Percentiles rank a stretch among this genome's conserved stretches.
Conservation (phyloP, 2,888 invertebrate species). For the Stenolophus ochropezus region DNA sequence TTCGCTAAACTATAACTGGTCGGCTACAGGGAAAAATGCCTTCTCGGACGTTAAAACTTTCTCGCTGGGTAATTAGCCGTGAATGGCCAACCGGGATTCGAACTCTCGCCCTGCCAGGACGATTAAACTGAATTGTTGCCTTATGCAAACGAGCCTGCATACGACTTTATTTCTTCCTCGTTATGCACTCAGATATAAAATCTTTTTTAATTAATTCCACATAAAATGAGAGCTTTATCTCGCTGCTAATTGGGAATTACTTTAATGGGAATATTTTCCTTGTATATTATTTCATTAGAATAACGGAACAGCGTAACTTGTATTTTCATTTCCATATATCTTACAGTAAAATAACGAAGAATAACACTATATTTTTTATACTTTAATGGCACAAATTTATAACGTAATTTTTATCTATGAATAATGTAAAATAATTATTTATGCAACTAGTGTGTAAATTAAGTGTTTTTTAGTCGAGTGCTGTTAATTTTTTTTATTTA, state of each 20-base stretch:
- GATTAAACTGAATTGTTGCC: slow-evolving; percentile 42
- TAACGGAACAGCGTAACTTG: too few relatives aligned
- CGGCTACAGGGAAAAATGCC: slow-evolving; percentile 9
- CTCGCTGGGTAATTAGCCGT: slow-evolving; percentile 32
- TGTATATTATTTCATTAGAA: neutral
- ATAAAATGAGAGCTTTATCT: neutral
- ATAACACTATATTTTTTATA: too few relatives aligned
- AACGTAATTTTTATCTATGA: too few relatives aligned
- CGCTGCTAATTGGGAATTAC: neutral
- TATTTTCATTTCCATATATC: too few relatives aligned
- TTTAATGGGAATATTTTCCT: neutral
- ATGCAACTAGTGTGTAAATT: too few relatives aligned
- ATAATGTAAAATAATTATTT: too few relatives aligned
- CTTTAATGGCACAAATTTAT: too few relatives aligned
- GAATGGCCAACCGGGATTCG: slow-evolving; percentile 42
- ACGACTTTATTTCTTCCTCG: slow-evolving; percentile 4
- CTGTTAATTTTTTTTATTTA: too few relatives aligned
- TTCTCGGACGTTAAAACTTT: slow-evolving; percentile 24
- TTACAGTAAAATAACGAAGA: too few relatives aligned
- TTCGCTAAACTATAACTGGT: slow-evolving; percentile 12
- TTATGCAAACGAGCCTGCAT: slow-evolving; percentile 46
- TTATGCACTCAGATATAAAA: slow-evolving; percentile 6
- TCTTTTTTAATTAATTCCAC: slow-evolving; percentile 7
- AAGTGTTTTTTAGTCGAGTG: too few relatives aligned
- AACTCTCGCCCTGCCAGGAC: slow-evolving; percentile 15